A percentile compares a stretch with the other conserved stretches of the same genome.
Conservation (phyloP, 2,888 invertebrate species). For the Xestia xanthographa region DNA sequence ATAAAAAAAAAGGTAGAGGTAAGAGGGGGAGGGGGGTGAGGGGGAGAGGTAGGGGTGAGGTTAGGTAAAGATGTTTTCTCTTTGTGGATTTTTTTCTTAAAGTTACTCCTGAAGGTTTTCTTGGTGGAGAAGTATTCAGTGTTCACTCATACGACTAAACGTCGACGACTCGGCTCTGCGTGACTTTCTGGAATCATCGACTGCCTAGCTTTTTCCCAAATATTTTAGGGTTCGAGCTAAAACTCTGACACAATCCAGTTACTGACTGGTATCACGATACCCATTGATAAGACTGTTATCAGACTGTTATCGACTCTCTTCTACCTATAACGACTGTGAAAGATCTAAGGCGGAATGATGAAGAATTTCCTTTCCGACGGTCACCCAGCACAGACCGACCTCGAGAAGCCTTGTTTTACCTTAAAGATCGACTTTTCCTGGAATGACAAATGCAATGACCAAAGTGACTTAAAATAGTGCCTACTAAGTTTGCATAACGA, state of each 20-base stretch:
- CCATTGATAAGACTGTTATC: neutral
- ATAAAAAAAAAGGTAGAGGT: too few species aligned
- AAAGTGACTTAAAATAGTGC: neutral
- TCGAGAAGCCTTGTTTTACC: neutral
- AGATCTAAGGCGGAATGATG: neutral
- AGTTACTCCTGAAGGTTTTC: neutral
- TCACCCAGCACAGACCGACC: neutral
- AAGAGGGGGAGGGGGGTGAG: too few species aligned
- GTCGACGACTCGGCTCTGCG: neutral
- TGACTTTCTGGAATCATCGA: neutral
- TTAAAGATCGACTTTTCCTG: neutral
- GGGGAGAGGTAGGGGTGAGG: too few species aligned
- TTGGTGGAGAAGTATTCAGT: neutral
- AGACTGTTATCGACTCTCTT: neutral
- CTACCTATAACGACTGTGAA: neutral
- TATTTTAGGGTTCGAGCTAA: neutral
- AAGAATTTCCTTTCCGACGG: neutral
- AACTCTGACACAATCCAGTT: neutral
- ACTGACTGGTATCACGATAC: neutral
- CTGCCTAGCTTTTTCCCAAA: neutral
- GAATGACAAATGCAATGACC: slow-evolving; percentile 14
- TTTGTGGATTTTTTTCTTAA: too few species aligned
- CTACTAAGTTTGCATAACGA: slow-evolving; percentile 30
- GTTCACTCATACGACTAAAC: neutral
- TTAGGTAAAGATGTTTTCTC: neutral